These are phyloP conservation scores for Lipophrys pholis DNA, from an alignment of 2,113 vertebrate genomes.

Conservation along the genomic window DNA sequence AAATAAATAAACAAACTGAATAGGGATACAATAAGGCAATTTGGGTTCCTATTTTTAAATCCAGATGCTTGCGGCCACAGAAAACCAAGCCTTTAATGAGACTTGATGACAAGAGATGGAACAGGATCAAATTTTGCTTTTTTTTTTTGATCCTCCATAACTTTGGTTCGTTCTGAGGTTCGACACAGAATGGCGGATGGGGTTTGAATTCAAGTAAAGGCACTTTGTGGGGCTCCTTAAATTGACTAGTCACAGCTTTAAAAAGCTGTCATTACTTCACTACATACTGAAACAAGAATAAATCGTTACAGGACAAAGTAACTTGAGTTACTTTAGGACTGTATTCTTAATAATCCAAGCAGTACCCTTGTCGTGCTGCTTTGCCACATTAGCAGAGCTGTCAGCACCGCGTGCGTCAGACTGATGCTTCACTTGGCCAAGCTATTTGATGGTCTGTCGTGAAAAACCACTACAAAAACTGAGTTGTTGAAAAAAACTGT, in stretches of 20 bases:
- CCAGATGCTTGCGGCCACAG: slow-evolving; percentile 65
- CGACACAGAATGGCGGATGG: slow-evolving; percentile 35
- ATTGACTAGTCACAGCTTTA: neutral
- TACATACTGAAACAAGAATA: no score
- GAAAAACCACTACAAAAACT: no score
- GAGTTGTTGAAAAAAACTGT: no score
- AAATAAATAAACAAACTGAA: slow-evolving; percentile 74
- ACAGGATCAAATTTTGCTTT: slow-evolving; percentile 64
- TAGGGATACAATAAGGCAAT: slow-evolving; percentile 60
- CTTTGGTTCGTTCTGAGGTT: slow-evolving; percentile 55
- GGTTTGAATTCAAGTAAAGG: slow-evolving; percentile 55
- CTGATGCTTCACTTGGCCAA: no score
- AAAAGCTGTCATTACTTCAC: no score
- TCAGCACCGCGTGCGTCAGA: no score
- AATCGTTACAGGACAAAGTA: no score
- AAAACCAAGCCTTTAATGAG: slow-evolving; percentile 63
- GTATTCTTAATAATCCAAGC: no score
- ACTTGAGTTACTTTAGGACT: no score
- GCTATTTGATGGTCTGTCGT: no score
- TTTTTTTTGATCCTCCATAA: slow-evolving; percentile 53
- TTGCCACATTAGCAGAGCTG: no score
- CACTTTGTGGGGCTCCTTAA: slow-evolving; percentile 41
- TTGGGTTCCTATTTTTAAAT: slow-evolving; percentile 69
- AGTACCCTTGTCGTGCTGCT: no score
- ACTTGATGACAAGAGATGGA: slow-evolving; percentile 72